These are phyloP conservation scores for Eulemur coronatus DNA, from an alignment of 2,797 vertebrate genomes.

Conservation along the genomic window DNA sequence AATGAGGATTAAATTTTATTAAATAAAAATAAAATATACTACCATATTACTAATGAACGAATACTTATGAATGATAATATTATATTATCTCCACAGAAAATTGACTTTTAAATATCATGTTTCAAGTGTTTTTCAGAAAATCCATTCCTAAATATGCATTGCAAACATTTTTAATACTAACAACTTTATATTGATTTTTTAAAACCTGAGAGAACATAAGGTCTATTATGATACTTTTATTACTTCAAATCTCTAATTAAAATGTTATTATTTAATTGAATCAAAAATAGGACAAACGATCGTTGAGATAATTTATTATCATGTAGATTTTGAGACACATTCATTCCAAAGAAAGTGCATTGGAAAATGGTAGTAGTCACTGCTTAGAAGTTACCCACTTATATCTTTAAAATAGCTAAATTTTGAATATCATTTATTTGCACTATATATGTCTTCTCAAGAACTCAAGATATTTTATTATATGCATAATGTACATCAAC, in stretches of 20 bases:
- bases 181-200: constrained; percentile 75
- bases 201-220: constrained; percentile 48
- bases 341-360: constrained; percentile 57
- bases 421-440: constrained; percentile 10
- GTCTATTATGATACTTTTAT: constrained; percentile 40
- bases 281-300: constrained; percentile 64
- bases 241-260: constrained; percentile 78
- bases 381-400: constrained; percentile 51
- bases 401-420: neutral
- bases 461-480: neutral
- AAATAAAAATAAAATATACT: neutral
- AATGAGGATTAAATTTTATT: neutral
- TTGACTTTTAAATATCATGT: neutral
- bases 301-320: constrained; percentile 66
- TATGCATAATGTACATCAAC: neutral
- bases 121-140: neutral
- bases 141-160: neutral
- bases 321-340: constrained; percentile 67
- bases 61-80: neutral
- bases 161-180: constrained; percentile 69
- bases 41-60: neutral
- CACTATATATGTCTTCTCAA: neutral
- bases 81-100: neutral
- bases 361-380: constrained; percentile 54
- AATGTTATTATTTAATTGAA: constrained; percentile 74